Evolutionary conservation across 1,140 invertebrate genomes (phyloP).

Genomic region (Lasioglossum albipes): DNA sequence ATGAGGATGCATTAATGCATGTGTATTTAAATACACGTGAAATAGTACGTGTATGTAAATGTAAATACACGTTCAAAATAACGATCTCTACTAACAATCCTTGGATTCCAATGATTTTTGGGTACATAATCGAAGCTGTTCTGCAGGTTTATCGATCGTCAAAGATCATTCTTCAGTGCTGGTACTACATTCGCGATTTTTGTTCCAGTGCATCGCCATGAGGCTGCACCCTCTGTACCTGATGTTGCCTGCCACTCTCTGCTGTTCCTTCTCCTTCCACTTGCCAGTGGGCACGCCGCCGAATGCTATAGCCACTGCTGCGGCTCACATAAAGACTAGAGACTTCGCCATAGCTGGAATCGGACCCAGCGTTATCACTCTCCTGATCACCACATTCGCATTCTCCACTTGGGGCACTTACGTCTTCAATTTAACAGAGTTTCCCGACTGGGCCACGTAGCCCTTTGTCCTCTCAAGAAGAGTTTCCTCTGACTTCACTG

Average conservation of each 20-base stretch:
- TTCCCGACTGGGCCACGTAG: conserved; percentile 80
- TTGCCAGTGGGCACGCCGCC: conserved; percentile 93
- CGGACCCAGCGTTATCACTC: conserved; percentile 88
- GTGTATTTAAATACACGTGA: too few species aligned
- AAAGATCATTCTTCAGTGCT: too few species aligned
- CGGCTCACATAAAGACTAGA: conserved; percentile 87
- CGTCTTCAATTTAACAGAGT: conserved; percentile 81
- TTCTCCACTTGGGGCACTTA: conserved; percentile 85
- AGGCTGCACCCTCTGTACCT: conserved; percentile 85
- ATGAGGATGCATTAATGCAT: too few species aligned
- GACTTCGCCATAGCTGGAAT: conserved; percentile 91
- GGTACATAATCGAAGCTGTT: too few species aligned
- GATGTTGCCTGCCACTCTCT: conserved; percentile 85
- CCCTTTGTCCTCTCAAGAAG: not conserved
- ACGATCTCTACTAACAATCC: too few species aligned
- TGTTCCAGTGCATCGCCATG: conserved; percentile 80
- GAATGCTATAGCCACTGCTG: conserved; percentile 95
- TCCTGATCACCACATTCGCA: conserved; percentile 84
- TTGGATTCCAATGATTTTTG: too few species aligned
- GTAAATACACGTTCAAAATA: too few species aligned
- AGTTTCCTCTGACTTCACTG: not conserved
- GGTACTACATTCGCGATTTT: not conserved
- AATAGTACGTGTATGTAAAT: too few species aligned
- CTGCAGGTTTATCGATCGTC: too few species aligned
- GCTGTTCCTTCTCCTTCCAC: conserved; percentile 84